phyloP scores from a whole-genome alignment of 2,113 vertebrate genomes.

The Vidua chalybeata region DNA sequence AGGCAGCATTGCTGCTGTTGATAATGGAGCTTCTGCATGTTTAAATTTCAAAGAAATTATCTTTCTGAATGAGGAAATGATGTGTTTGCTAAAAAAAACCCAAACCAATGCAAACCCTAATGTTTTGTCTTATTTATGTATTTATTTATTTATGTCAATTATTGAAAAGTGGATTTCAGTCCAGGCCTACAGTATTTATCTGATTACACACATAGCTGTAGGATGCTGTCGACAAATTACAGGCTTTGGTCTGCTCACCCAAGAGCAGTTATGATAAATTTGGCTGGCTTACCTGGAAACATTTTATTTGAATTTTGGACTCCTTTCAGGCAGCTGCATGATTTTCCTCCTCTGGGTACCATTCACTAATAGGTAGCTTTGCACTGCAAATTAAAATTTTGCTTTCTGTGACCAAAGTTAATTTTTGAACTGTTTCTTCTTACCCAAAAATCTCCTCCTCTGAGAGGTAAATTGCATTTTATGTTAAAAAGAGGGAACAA shows the following conservation, averaged over 20 bases:
- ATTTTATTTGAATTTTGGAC: conserved; percentile 9
- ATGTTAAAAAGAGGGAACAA: background rate
- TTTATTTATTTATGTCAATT: background rate
- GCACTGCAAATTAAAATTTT: conserved; percentile 31
- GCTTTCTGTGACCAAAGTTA: background rate
- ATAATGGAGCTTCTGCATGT: background rate
- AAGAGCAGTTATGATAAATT: background rate
- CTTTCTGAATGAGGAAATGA: background rate
- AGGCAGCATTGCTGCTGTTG: background rate
- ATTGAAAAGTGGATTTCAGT: background rate
- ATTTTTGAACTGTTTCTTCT: background rate
- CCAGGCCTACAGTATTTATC: background rate
- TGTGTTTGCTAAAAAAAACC: background rate
- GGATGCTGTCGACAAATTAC: background rate
- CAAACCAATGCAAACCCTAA: background rate
- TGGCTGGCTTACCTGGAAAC: conserved; percentile 31
- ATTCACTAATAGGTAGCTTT: background rate
- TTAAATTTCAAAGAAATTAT: background rate
- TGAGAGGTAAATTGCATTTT: background rate
- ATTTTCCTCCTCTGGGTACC: background rate
- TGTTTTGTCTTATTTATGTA: background rate
- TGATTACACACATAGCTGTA: background rate
- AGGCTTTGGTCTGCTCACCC: background rate
- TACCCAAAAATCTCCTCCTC: background rate
- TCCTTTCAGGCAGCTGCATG: background rate